Evolutionary conservation across 2,113 vertebrate species (phyloP), one percentile per base, ranked within the genome.

Genomic region (Channa maculata): DNA sequence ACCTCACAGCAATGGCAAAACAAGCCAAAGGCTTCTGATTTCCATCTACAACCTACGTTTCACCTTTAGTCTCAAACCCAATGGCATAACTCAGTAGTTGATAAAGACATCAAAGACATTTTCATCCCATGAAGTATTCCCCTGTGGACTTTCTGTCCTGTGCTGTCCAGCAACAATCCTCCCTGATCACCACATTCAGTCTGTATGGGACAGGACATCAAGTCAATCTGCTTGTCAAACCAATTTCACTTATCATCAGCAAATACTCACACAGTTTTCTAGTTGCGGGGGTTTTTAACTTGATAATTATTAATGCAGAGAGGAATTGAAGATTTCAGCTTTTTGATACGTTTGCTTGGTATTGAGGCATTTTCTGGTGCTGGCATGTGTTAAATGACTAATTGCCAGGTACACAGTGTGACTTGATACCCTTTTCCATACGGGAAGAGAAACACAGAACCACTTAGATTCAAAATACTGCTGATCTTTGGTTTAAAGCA

Each of bases 151-250:
- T 87, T 43, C 71, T 49, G 50, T 86, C 84, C 77, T 92, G 91
- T 91, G 94, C 94, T 95, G 95, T 95, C 95, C 94, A 95, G 95
- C 95, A 97, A 97, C 95, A 96, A 96, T 95, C 90, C 92, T 79
- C 72, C 77, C 57, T 78, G 71, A 85, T 77, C 75, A 24, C 68
- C 66, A 46, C 36, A 36, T 65, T 72, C 15, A 9, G n/a, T 75
- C 49, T 74, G 55, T 14, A 73, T 62, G 60, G 37, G 63, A 65
- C 52, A 34, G 24, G 73, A 52, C 38, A 52, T 76, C 43, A 77
- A 71, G 68, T 86, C 65, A 76, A 82, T 76, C 78, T 48, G 39
- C 24, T 24, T 24, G 24, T 24, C 24, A 24, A 24, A 24, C 24
- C 24, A 24, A 24, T 24, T 24, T 24, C 24, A 24, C 24, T 60